Percentiles rank a stretch among this genome's conserved stretches.
phyloP scores from a whole-genome alignment of 2,113 vertebrate species.

The Hemiscyllium ocellatum region DNA sequence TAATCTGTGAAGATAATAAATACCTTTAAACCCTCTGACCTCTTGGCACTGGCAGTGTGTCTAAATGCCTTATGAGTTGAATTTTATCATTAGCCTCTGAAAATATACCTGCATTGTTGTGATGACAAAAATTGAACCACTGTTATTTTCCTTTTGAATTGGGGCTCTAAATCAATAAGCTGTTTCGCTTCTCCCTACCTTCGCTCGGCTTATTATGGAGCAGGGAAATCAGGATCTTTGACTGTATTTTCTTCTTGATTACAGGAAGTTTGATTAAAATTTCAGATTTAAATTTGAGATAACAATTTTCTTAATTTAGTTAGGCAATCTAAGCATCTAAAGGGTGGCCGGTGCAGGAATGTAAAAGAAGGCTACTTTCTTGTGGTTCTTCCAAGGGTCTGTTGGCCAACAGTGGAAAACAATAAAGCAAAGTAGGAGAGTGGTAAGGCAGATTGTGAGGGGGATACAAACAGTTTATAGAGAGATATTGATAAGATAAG shows the following conservation, averaged over 20 bases:
- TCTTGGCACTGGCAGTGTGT: neutral
- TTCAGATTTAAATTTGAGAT: neutral
- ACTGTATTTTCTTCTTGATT: neutral
- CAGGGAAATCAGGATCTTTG: neutral
- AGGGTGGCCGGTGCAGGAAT: neutral
- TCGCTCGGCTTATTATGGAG: neutral
- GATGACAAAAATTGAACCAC: neutral
- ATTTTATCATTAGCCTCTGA: neutral
- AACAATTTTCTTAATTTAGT: neutral
- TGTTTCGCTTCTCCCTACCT: neutral
- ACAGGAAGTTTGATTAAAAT: neutral
- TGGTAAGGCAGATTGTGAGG: too few relatives aligned
- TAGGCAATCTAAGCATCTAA: neutral
- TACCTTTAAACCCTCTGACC: neutral
- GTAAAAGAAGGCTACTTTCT: neutral
- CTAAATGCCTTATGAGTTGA: neutral
- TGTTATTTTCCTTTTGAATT: neutral
- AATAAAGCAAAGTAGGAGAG: neutral
- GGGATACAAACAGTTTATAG: too few relatives aligned
- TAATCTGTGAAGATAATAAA: neutral
- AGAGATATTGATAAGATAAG: too few relatives aligned
- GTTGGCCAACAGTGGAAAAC: neutral
- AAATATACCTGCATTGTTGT: neutral
- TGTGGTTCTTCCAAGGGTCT: neutral
- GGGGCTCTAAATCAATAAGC: neutral